Evolutionary conservation across 2,113 vertebrate genomes (phyloP), one percentile per base, ranked within the genome.

Genomic region (Ursus arctos): DNA sequence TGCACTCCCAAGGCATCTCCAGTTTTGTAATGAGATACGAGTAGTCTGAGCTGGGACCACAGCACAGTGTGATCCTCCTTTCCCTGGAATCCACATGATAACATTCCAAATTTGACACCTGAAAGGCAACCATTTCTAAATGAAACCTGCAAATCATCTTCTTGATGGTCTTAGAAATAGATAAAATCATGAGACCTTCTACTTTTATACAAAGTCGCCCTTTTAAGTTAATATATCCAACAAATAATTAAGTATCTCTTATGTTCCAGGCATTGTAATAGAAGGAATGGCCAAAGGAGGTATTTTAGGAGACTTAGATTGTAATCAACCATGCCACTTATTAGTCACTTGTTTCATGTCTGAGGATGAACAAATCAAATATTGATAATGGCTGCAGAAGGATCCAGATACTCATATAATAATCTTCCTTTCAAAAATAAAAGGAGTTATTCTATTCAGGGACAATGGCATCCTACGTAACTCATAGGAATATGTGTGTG

Each of bases 211-310:
- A 79, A 74, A 95, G 65, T 15, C 77, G 65, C 33, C 51, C n/a
- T 94, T 77, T 95, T 81, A 74, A 74, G 57, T 83, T 72, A 83
- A 79, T 19, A 67, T 77, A 71, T 21, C 28, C 28, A 95, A 97
- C 47, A 87, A 90, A 49, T 69, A 83, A 80, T 69, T 76, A 80
- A 80, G 11, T 51, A 47, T 63, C 47, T 76, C 40, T 40, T 40
- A 55, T 4, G 19, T 74, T 19, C 16, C 47, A 59, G 57, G 43
- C 43, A 43, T 4, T 87, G 47, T 26, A 65, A 76, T 16, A 88
- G 63, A 85, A 94, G 31, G 33, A 80, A 88, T 49, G 24, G 11
- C n/a, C 80, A 69, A 80, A 89, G 43, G 59, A 92, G 57, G 13
- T 22, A 43, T 72, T 91, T 91, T 51, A 77, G 55, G 76, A 84